Evolutionary conservation across 92 coral and sea anemone species (phyloP).

Genomic region (Palythoa grandis): DNA sequence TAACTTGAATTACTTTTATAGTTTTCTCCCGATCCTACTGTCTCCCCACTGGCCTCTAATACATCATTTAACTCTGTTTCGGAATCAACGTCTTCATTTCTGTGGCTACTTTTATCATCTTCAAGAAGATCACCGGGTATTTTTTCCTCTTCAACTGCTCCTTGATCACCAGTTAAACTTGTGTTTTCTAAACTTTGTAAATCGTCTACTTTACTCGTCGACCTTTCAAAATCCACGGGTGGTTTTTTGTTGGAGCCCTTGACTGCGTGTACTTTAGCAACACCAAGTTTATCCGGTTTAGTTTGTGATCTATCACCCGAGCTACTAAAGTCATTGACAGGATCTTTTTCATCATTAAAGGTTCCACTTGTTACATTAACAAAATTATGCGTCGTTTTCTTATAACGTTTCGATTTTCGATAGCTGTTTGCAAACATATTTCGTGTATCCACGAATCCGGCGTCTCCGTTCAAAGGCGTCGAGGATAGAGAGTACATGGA

Average conservation of each 20-base stretch:
- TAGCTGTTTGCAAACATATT: slow-evolving; percentile 31
- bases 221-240: background rate
- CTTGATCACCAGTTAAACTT: slow-evolving; percentile 35
- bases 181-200: background rate
- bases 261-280: background rate
- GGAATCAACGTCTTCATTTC: background rate
- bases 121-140: background rate
- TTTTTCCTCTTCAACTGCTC: slow-evolving; percentile 15
- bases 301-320: background rate
- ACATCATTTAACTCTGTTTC: background rate
- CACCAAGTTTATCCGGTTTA: background rate
- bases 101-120: background rate
- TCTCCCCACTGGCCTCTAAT: slow-evolving; percentile 6
- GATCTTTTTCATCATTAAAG: background rate
- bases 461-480: slow-evolving; percentile 10
- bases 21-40: slow-evolving; percentile 13
- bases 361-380: background rate
- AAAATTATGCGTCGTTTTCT: background rate
- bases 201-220: background rate
- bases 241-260: background rate
- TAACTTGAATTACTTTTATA: background rate
- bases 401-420: background rate
- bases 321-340: background rate
- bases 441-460: slow-evolving; percentile 25
- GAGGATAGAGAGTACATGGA: background rate